Evolutionary conservation across 92 coral and sea anemone species (phyloP).

Genomic region (Porites rus): DNA sequence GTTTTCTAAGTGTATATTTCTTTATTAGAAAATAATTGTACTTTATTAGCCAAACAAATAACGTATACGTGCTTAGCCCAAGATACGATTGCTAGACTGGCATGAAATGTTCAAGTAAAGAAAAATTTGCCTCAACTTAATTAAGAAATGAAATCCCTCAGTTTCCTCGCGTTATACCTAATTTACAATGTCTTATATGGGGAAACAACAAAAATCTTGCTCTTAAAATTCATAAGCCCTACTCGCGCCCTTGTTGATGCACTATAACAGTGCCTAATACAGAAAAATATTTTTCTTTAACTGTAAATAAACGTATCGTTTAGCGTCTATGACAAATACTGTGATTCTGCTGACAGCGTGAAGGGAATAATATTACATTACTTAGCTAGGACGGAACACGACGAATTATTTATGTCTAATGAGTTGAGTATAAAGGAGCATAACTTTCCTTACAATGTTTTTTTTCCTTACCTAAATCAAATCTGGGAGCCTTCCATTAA

Average conservation of each 20-base stretch:
- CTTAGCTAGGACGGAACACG: too few relatives aligned
- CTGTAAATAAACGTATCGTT: neutral
- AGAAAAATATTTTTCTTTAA: neutral
- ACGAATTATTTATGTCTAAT: too few relatives aligned
- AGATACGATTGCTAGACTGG: too few relatives aligned
- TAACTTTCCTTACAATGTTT: neutral
- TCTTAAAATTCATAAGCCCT: neutral
- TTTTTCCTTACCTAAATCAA: conserved; percentile 24
- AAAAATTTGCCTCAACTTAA: neutral
- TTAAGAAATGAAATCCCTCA: neutral
- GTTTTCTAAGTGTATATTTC: too few relatives aligned
- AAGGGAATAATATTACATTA: too few relatives aligned
- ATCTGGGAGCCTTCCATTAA: neutral
- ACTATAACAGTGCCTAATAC: too few relatives aligned
- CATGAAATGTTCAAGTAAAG: neutral
- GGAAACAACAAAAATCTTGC: neutral
- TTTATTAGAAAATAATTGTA: too few relatives aligned
- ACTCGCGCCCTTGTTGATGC: too few relatives aligned
- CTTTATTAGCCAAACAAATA: too few relatives aligned
- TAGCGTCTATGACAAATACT: neutral
- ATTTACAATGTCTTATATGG: neutral
- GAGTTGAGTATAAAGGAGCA: neutral
- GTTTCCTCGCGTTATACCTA: neutral
- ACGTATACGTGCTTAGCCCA: too few relatives aligned
- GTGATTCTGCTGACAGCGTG: neutral